Evolutionary conservation across 2,113 vertebrate species (phyloP).

Genomic region (Herpetotheres cachinnans): DNA sequence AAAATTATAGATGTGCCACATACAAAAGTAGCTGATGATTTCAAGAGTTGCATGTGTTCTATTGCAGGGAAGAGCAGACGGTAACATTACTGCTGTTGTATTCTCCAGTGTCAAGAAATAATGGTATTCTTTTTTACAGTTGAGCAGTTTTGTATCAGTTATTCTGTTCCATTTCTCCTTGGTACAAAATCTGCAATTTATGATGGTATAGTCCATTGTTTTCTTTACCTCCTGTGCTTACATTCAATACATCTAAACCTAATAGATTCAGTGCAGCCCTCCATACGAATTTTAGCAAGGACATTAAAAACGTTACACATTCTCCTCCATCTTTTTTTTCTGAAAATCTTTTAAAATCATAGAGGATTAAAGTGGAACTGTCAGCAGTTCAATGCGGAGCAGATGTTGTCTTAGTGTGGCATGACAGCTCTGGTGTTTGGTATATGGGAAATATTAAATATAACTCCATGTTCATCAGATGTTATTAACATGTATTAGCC

Average conservation of each 20-base stretch:
- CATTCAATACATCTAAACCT: not conserved
- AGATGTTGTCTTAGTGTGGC: not conserved
- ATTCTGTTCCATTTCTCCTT: not conserved
- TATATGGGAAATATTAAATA: not conserved
- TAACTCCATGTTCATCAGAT: not conserved
- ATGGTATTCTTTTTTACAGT: not conserved
- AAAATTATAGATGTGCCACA: not conserved
- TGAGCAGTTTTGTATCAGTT: not conserved
- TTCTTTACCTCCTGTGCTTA: not conserved
- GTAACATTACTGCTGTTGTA: not conserved
- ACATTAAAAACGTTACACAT: not conserved
- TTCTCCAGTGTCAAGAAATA: not conserved
- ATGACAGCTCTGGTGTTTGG: not conserved
- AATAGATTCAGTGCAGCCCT: not conserved
- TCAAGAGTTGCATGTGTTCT: not conserved
- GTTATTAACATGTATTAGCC: not conserved
- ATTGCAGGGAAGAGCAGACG: not conserved
- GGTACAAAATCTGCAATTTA: not conserved
- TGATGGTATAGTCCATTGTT: not conserved
- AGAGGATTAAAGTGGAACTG: not conserved
- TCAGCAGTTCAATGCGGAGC: not conserved
- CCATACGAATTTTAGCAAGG: not conserved
- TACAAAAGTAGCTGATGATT: not conserved
- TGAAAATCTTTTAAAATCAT: not conserved
- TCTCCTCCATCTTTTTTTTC: not conserved